Evolutionary conservation across 2,888 invertebrate genomes (phyloP).

Genomic region (Saturnia japonica): DNA sequence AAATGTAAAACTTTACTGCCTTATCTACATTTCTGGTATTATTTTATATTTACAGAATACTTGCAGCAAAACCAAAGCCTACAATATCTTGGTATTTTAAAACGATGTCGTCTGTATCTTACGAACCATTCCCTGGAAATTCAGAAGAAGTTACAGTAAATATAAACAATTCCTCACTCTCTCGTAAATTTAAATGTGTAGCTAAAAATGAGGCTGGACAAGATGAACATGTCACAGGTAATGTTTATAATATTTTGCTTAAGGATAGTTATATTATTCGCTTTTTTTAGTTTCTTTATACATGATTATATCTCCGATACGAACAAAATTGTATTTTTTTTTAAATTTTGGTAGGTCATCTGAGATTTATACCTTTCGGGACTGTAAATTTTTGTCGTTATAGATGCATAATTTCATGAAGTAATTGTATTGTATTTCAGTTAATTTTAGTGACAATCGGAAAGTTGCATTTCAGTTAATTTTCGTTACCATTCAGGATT

Average conservation of each 20-base stretch:
- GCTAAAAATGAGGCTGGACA: neutral
- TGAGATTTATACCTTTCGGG: no score
- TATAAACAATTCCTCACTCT: neutral
- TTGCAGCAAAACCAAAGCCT: neutral
- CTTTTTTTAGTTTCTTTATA: no score
- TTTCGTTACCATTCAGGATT: no score
- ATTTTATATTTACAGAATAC: constrained; percentile 6
- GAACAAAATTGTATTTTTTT: no score
- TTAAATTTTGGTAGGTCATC: no score
- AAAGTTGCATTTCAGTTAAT: no score
- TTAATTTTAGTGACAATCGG: no score
- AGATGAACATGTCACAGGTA: constrained; percentile 4
- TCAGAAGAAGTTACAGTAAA: neutral
- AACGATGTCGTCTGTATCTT: neutral
- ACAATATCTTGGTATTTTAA: constrained; percentile 1
- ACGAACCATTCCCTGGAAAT: neutral
- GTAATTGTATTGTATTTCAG: no score
- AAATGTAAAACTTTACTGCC: neutral
- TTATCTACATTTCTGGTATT: no score
- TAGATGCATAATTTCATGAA: no score
- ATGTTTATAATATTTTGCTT: neutral
- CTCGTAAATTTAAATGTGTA: neutral
- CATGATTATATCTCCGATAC: no score
- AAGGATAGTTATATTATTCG: neutral
- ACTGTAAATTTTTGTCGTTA: no score